These are phyloP conservation scores for Corydoras sp. DNA, from an alignment of 2,113 vertebrate species.

Conservation along the genomic window DNA sequence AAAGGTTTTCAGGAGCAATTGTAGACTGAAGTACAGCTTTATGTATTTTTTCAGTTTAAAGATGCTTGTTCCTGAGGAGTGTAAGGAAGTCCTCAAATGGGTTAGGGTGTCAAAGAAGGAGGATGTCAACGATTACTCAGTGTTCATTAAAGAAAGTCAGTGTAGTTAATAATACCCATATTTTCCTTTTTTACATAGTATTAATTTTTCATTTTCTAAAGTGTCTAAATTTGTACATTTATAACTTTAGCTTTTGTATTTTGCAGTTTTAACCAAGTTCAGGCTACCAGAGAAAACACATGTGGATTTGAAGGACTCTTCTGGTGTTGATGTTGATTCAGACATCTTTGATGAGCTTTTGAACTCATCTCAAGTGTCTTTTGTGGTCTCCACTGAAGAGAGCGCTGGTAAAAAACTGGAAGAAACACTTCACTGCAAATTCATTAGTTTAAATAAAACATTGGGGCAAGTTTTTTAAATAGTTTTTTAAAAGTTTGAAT, in stretches of 20 bases:
- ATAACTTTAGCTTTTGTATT: neutral
- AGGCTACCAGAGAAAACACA: neutral
- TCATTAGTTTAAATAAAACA: too few relatives aligned
- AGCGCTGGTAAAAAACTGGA: neutral
- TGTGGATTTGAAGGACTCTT: constrained; percentile 2
- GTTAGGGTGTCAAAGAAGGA: neutral
- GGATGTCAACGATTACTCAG: neutral
- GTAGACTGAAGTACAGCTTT: neutral
- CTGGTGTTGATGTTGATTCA: constrained; percentile 2
- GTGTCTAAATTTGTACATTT: neutral
- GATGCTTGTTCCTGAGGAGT: constrained; percentile 1
- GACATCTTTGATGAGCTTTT: neutral
- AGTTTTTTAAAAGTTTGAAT: too few relatives aligned
- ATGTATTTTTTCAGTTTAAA: neutral
- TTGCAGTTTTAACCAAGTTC: neutral
- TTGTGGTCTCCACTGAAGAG: neutral
- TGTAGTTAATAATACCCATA: neutral
- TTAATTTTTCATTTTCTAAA: neutral
- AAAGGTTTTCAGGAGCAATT: neutral
- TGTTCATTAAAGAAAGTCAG: neutral
- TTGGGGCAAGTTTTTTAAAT: too few relatives aligned
- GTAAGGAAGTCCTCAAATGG: neutral
- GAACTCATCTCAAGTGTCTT: constrained; percentile 2
- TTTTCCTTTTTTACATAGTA: neutral
- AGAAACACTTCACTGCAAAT: too few relatives aligned